These are phyloP conservation scores for Mixornis gularis DNA, from an alignment of 2,113 vertebrate species.

Conservation along the genomic window DNA sequence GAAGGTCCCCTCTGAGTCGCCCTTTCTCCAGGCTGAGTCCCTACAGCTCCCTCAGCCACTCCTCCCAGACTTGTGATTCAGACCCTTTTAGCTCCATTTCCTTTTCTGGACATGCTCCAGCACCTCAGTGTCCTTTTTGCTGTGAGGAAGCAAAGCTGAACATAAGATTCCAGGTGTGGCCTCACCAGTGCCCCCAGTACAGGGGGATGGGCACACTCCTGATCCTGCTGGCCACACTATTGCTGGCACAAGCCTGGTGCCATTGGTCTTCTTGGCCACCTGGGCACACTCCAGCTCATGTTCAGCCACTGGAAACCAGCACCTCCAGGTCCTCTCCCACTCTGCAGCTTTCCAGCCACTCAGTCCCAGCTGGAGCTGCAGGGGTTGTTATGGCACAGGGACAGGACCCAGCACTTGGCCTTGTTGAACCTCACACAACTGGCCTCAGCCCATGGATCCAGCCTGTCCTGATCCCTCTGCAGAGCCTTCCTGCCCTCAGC, in stretches of 20 bases:
- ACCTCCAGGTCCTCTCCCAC: background rate
- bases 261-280: no score
- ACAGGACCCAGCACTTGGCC: background rate
- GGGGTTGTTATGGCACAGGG: background rate
- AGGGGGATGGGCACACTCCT: no score
- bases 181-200: background rate
- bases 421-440: rapidly evolving
- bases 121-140: background rate
- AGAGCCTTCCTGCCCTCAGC: background rate
- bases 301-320: background rate
- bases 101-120: background rate
- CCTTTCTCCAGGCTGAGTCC: background rate
- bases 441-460: background rate
- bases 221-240: no score
- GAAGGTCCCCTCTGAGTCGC: background rate
- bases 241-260: no score
- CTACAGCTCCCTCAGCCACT: background rate
- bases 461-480: background rate
- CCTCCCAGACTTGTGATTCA: background rate
- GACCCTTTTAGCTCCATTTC: background rate
- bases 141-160: background rate
- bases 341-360: background rate
- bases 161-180: no score
- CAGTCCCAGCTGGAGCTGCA: background rate
- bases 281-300: background rate